Conservation (phyloP, 2,113 vertebrate species). For the Uria lomvia region DNA sequence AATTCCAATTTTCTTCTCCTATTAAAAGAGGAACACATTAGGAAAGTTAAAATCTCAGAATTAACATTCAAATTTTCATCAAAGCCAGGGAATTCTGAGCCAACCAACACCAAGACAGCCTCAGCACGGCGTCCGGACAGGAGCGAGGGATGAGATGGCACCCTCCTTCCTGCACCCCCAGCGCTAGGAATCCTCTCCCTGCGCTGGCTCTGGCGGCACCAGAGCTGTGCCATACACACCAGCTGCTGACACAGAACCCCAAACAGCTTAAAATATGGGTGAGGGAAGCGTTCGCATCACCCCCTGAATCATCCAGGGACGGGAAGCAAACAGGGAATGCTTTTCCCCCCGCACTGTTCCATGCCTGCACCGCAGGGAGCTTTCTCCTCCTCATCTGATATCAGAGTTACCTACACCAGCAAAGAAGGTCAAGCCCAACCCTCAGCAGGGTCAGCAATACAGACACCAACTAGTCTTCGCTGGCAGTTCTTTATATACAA, state of each 20-base stretch:
- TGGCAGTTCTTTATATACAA: not conserved
- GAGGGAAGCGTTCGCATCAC: not conserved
- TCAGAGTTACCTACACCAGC: not conserved
- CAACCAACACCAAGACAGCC: not conserved
- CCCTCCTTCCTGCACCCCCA: not conserved
- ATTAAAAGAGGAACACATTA: not conserved
- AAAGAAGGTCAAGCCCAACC: too few species aligned
- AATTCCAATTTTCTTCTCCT: not conserved
- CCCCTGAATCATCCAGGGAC: not conserved
- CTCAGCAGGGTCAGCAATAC: fast-evolving
- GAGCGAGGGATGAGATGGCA: fast-evolving
- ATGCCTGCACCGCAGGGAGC: fast-evolving
- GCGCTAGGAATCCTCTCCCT: not conserved
- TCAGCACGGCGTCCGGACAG: fast-evolving
- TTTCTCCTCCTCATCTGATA: not conserved
- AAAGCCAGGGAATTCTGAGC: not conserved
- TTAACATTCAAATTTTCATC: not conserved
- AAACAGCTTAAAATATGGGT: not conserved
- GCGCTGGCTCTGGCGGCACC: not conserved
- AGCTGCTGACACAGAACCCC: fast-evolving
- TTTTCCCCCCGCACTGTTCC: fast-evolving
- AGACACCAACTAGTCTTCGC: not conserved
- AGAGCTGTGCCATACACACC: fast-evolving
- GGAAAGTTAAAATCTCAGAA: not conserved
- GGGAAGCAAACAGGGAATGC: fast-evolving